Conservation (phyloP, 2,797 vertebrate genomes). For the Leptatherina wallacei region DNA sequence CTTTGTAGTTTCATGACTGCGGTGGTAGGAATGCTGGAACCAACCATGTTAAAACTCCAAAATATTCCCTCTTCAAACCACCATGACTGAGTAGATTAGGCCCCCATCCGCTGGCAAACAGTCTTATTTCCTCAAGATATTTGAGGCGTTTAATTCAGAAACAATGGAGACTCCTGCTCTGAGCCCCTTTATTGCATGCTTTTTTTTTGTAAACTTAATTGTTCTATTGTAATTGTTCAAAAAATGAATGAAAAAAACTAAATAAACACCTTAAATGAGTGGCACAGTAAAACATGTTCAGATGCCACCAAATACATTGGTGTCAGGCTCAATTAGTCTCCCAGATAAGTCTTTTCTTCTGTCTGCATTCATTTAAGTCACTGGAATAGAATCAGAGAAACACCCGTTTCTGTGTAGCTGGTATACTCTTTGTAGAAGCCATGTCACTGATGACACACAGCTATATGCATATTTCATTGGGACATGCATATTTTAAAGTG, state of each 20-base stretch:
- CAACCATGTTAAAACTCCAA: slow-evolving; percentile 82
- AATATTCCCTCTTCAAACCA: slow-evolving; percentile 83
- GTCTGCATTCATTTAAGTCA: slow-evolving; percentile 78
- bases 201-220: slow-evolving; percentile 45
- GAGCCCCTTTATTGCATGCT: slow-evolving; percentile 71
- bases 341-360: slow-evolving; percentile 72
- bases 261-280: slow-evolving; percentile 72
- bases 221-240: slow-evolving; percentile 33
- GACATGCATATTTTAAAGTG: slow-evolving; percentile 80
- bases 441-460: slow-evolving; percentile 77
- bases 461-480: slow-evolving; percentile 80
- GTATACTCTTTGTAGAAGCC: slow-evolving; percentile 69
- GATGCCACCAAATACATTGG: slow-evolving; percentile 70
- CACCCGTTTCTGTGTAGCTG: slow-evolving; percentile 56
- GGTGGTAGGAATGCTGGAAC: slow-evolving; percentile 78
- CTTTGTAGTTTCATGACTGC: slow-evolving; percentile 64
- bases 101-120: slow-evolving; percentile 79
- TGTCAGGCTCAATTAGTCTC: slow-evolving; percentile 78
- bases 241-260: slow-evolving; percentile 2
- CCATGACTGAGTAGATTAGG: slow-evolving; percentile 86
- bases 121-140: slow-evolving; percentile 83
- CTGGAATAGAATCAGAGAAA: slow-evolving; percentile 65
- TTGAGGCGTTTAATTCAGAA: slow-evolving; percentile 80
- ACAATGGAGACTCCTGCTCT: slow-evolving; percentile 72
- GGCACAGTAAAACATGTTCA: slow-evolving; percentile 66